Evolutionary conservation across 1,140 invertebrate genomes (phyloP), one percentile per base, ranked within the genome.

Genomic region (Magallana gigas): DNA sequence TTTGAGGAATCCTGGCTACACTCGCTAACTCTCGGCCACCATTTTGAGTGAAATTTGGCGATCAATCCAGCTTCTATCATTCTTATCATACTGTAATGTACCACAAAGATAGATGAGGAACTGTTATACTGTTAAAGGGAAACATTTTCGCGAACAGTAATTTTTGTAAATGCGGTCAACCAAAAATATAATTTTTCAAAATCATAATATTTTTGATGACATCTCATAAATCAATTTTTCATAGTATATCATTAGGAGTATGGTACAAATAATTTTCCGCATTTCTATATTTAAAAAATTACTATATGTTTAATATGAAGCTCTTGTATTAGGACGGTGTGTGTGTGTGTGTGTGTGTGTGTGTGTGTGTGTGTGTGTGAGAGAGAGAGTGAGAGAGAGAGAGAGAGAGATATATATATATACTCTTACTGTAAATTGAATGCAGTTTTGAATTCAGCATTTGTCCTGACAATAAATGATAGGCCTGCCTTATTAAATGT

Each of bases 21-120:
- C 11, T 85, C 57, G 57, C 85, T 88, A n/a, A 84, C 62, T 48
- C 76, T 85, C 11, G 90, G 71, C 92, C 92, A 93, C 91, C 91
- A 93, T 62, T 87, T 71, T 23, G 88, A 88, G 8, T 85, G 80
- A 90, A 91, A 93, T 81, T 90, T 89, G 58, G 91, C 90, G 23
- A 91, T 92, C 76, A 93, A 80, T 11, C 92, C 92, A 11, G 91
- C 90, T 84, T 93, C 91, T 76, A 91, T 90, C 91, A 93, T 92
- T 62, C 90, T 89, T 85, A 92, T 91, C 57, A 93, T 93, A 86
- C 92, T 93, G 85, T 9, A 89, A 88, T 76, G 8, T 23, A 9
- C 48, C 57, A 62, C 18, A 29, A 48, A 81, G 3, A 18, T 14
- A 64, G 8, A 64, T 5, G 14, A 14, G 14, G 36, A 48, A 48